These are phyloP conservation scores for Oryzias melastigma DNA, from an alignment of 2,113 vertebrate species.

Conservation along the genomic window DNA sequence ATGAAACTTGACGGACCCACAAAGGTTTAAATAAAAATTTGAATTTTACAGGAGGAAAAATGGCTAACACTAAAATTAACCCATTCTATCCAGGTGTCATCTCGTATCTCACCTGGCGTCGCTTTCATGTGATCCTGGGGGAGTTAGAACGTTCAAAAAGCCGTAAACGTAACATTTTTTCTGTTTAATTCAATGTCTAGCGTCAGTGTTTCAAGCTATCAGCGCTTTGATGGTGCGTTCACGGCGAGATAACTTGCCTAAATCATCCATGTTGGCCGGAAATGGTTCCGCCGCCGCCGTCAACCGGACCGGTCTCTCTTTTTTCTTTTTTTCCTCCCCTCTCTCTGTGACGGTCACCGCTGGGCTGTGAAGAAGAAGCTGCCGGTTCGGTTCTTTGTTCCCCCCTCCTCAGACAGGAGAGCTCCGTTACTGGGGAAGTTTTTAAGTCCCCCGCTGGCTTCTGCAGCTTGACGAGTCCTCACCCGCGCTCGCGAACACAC, in stretches of 20 bases:
- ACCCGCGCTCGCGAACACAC: conserved; percentile 30
- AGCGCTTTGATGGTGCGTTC: conserved; percentile 32
- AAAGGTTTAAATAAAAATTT: too few relatives aligned
- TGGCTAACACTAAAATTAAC: too few relatives aligned
- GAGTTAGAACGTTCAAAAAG: too few relatives aligned
- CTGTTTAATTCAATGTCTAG: too few relatives aligned
- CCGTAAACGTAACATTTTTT: too few relatives aligned
- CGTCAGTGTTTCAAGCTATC: neutral
- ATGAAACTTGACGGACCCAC: too few relatives aligned
- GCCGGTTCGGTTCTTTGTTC: conserved; percentile 14
- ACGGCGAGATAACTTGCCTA: conserved; percentile 62
- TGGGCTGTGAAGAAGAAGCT: conserved; percentile 24
- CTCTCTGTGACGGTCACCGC: conserved; percentile 32
- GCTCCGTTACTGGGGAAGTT: conserved; percentile 54
- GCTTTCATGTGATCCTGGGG: too few relatives aligned
- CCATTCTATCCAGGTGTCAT: too few relatives aligned
- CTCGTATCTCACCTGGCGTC: too few relatives aligned
- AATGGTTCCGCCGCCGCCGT: conserved; percentile 48
- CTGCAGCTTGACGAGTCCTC: conserved; percentile 40
- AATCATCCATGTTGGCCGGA: conserved; percentile 75
- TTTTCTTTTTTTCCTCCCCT: too few relatives aligned
- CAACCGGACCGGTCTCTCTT: conserved; percentile 42
- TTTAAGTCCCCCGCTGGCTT: conserved; percentile 39
- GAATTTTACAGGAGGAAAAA: too few relatives aligned
- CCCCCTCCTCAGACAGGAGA: neutral